phyloP scores from a whole-genome alignment of 2,888 invertebrate genomes.

The Tortricodes alternella region DNA sequence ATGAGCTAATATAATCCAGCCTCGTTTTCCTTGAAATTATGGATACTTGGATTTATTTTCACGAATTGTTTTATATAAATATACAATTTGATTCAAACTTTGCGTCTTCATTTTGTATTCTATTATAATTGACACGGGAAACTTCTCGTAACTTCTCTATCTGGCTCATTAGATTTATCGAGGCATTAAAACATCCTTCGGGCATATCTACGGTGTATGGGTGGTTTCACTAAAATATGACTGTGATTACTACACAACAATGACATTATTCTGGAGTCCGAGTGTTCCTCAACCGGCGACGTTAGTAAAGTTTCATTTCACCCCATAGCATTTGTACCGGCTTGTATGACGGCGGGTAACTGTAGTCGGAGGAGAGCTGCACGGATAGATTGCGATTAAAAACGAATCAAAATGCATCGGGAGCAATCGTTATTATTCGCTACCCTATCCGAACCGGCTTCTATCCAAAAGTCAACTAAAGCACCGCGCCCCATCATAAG shows the following conservation, averaged over 20 bases:
- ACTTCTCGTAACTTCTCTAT: too few species aligned
- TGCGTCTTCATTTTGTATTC: too few species aligned
- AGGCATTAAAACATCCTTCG: too few species aligned
- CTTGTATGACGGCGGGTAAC: slow-evolving; percentile 1
- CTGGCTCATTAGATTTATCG: too few species aligned
- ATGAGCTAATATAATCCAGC: too few species aligned
- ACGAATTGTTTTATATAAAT: too few species aligned
- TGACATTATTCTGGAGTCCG: slow-evolving; percentile 33
- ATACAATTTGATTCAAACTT: too few species aligned
- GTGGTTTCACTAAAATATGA: too few species aligned
- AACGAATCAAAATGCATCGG: neutral
- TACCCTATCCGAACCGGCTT: slow-evolving; percentile 26
- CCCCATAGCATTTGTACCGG: slow-evolving; percentile 31
- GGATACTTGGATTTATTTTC: too few species aligned
- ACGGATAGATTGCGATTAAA: neutral
- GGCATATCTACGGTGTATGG: too few species aligned
- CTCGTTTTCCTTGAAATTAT: too few species aligned
- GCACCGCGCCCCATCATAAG: slow-evolving; percentile 32
- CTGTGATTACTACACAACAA: slow-evolving; percentile 1
- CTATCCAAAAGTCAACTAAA: slow-evolving; percentile 32
- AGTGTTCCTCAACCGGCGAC: slow-evolving; percentile 35
- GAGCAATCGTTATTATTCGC: slow-evolving; percentile 11
- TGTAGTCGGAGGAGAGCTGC: neutral
- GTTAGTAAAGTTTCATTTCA: slow-evolving; percentile 36
- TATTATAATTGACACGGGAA: too few species aligned